phyloP scores from a whole-genome alignment of 2,888 invertebrate species.

The Drosophila nr. medialis region DNA sequence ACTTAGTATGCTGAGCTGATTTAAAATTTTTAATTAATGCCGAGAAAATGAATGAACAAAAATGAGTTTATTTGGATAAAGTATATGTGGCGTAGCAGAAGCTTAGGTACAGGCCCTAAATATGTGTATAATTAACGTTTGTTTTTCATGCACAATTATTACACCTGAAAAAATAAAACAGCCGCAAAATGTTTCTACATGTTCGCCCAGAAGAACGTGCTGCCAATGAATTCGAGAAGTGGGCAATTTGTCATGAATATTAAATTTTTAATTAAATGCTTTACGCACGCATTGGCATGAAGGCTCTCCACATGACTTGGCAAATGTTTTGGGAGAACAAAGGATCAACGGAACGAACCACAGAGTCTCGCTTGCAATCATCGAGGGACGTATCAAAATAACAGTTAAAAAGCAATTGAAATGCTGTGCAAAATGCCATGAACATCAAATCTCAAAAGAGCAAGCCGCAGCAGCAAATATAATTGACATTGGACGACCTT shows the following conservation, averaged over 20 bases:
- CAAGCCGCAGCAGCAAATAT: constrained; percentile 23
- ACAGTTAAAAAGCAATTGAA: constrained; percentile 70
- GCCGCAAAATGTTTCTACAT: constrained; percentile 23
- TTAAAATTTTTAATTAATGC: neutral
- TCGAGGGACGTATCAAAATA: constrained; percentile 45
- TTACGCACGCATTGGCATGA: constrained; percentile 21
- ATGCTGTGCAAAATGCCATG: constrained; percentile 38
- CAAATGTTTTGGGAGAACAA: constrained; percentile 30
- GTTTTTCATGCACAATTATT: constrained; percentile 7
- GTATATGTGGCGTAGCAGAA: neutral
- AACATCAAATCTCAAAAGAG: constrained; percentile 60
- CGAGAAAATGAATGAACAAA: neutral
- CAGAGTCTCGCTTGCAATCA: constrained; percentile 13
- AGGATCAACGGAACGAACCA: constrained; percentile 14
- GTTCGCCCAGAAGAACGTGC: constrained; percentile 31
- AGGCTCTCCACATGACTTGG: constrained; percentile 59
- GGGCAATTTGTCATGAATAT: constrained; percentile 48
- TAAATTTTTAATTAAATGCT: constrained; percentile 69
- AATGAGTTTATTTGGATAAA: neutral
- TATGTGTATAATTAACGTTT: constrained; percentile 1
- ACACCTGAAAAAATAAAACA: constrained; percentile 12
- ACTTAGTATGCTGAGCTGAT: neutral
- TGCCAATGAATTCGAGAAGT: constrained; percentile 9
- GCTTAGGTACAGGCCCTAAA: constrained; percentile 2
- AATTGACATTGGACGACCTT: constrained; percentile 77